Evolutionary conservation across 2,888 invertebrate species (phyloP).

Genomic region (Conchocele bisecta): DNA sequence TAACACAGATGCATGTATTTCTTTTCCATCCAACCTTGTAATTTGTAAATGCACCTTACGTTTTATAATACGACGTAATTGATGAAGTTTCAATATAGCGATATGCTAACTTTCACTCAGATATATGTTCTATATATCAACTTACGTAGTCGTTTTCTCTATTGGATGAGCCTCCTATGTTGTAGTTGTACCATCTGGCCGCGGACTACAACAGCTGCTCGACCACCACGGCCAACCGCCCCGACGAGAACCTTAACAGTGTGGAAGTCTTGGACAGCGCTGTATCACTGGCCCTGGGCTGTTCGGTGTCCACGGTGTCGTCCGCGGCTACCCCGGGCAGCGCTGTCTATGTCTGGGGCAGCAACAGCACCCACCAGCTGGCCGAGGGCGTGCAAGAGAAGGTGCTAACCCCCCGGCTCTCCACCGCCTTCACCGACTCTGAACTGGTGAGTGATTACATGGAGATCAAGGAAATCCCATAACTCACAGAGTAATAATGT

Average conservation of each 20-base stretch:
- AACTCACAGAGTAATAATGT: no score
- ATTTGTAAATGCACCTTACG: no score
- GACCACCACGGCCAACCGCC: background rate
- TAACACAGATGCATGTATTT: no score
- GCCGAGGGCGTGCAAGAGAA: conserved; percentile 87
- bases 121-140: no score
- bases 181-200: conserved; percentile 77
- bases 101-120: no score
- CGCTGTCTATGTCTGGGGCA: conserved; percentile 87
- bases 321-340: conserved; percentile 60
- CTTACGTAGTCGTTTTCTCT: no score
- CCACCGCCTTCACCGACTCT: conserved; percentile 85
- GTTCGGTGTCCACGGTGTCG: conserved; percentile 19
- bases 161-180: background rate
- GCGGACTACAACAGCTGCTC: conserved; percentile 73
- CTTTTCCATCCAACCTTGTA: no score
- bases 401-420: conserved; percentile 85
- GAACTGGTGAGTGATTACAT: conserved; percentile 84
- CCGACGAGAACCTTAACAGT: conserved; percentile 74
- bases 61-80: no score
- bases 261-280: no score
- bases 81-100: no score
- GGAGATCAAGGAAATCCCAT: no score
- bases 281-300: no score
- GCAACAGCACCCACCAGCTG: conserved; percentile 87